Conservation (phyloP, 2,888 invertebrate genomes). For the Hermodice carunculata region DNA sequence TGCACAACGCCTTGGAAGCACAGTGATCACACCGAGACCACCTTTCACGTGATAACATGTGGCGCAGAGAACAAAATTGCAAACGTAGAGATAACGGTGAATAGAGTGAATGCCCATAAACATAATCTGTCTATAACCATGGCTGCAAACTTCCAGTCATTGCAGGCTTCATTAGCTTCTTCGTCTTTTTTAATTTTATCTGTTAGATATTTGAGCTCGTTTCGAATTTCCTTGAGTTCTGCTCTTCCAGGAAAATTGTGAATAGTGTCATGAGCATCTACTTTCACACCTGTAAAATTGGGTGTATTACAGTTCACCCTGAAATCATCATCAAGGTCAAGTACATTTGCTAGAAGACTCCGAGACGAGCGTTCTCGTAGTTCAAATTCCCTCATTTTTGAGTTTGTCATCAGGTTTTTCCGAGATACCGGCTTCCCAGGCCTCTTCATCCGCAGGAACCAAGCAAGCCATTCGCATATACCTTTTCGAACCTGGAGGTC, state of each 20-base stretch:
- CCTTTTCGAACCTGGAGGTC: constrained; percentile 87
- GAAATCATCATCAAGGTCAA: constrained; percentile 98
- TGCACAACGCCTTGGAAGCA: too few relatives aligned
- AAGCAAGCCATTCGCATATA: constrained; percentile 97
- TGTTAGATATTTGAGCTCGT: constrained; percentile 94
- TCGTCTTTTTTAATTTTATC: constrained; percentile 95
- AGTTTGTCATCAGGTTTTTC: constrained; percentile 90
- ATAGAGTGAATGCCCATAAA: constrained; percentile 86
- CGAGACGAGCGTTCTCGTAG: constrained; percentile 93
- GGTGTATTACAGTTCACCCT: constrained; percentile 20
- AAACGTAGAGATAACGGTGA: constrained; percentile 81
- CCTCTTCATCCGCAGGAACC: constrained; percentile 95
- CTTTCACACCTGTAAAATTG: constrained; percentile 6
- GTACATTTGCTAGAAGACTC: constrained; percentile 94
- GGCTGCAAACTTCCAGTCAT: constrained; percentile 98
- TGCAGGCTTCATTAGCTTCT: constrained; percentile 91
- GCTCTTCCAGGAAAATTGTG: constrained; percentile 60
- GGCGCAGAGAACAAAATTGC: constrained; percentile 64
- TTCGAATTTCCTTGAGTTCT: constrained; percentile 94
- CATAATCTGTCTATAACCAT: constrained; percentile 99
- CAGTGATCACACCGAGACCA: too few relatives aligned
- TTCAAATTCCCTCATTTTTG: constrained; percentile 87
- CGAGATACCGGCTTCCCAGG: constrained; percentile 93
- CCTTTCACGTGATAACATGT: constrained; percentile 55
- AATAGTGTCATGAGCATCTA: not conserved